These are phyloP conservation scores for Bufotes viridis DNA, from an alignment of 2,797 vertebrate species.

Conservation along the genomic window DNA sequence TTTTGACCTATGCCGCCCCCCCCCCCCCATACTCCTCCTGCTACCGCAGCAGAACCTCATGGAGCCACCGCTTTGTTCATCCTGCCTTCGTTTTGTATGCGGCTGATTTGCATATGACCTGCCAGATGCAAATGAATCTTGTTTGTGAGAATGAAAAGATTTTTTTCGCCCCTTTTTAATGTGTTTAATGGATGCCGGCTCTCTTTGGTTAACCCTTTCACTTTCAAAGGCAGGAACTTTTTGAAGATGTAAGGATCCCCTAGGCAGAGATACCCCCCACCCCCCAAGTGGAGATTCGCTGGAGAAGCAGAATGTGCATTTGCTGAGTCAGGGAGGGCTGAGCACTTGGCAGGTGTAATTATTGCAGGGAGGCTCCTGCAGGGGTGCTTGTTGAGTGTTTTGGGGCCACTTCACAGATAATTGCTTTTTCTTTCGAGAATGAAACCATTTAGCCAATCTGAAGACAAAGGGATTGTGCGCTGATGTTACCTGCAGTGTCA, in stretches of 20 bases:
- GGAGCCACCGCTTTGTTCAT: neutral
- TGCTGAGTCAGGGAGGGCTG: slow-evolving; percentile 55
- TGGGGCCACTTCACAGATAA: slow-evolving; percentile 44
- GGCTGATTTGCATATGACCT: slow-evolving; percentile 52
- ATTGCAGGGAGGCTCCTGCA: slow-evolving; percentile 21
- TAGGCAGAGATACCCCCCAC: neutral
- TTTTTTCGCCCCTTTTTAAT: neutral
- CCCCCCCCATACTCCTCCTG: neutral
- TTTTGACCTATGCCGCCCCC: too few relatives aligned
- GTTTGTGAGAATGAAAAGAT: slow-evolving; percentile 34
- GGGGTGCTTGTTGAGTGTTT: slow-evolving; percentile 47
- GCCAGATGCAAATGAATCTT: slow-evolving; percentile 39
- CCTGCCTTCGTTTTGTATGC: neutral
- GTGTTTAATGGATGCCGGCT: slow-evolving; percentile 30
- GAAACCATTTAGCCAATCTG: slow-evolving; percentile 31
- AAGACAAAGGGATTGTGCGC: neutral
- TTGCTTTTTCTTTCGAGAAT: slow-evolving; percentile 42
- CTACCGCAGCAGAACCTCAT: neutral
- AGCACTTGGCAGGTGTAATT: slow-evolving; percentile 42
- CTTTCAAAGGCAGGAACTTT: neutral
- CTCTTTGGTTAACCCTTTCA: slow-evolving; percentile 37
- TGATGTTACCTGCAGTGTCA: slow-evolving; percentile 18
- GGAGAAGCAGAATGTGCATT: slow-evolving; percentile 13
- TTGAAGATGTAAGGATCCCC: neutral
- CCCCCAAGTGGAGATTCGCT: neutral